phyloP scores from a whole-genome alignment of 2,797 vertebrate species.

The Rhadinocentrus ornatus region DNA sequence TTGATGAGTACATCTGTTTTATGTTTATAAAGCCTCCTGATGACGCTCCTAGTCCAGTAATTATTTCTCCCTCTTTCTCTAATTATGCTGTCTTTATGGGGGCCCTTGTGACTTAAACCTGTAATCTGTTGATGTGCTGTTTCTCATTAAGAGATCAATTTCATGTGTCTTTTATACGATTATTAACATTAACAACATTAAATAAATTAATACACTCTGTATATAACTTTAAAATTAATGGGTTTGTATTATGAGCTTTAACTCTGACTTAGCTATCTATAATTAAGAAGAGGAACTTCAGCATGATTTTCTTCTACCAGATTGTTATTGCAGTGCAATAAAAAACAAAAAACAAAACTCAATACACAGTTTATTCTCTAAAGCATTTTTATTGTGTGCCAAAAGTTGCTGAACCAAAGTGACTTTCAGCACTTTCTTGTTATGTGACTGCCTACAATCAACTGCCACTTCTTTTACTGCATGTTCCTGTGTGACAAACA shows the following conservation, averaged over 20 bases:
- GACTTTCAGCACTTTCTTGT: slow-evolving; percentile 23
- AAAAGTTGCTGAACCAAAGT: not conserved
- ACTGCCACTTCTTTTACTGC: slow-evolving; percentile 16
- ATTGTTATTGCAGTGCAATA: not conserved
- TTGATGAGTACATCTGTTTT: not conserved
- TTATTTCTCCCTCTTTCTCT: not conserved
- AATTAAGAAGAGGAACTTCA: too few relatives aligned
- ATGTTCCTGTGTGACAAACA: slow-evolving; percentile 41
- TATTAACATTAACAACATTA: too few relatives aligned
- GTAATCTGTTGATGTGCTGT: too few relatives aligned
- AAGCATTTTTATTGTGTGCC: not conserved
- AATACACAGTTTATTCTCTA: not conserved
- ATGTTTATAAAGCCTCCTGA: too few relatives aligned
- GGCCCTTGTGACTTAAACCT: too few relatives aligned
- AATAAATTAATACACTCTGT: too few relatives aligned
- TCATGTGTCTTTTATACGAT: too few relatives aligned
- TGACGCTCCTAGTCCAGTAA: not conserved
- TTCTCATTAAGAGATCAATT: too few relatives aligned
- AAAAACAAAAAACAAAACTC: not conserved
- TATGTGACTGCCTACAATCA: slow-evolving; percentile 11
- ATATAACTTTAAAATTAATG: too few relatives aligned
- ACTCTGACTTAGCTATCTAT: not conserved
- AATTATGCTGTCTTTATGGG: not conserved
- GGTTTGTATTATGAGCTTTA: too few relatives aligned
- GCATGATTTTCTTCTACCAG: too few relatives aligned